Evolutionary conservation across 2,113 vertebrate genomes (phyloP), one percentile per base, ranked within the genome.

Genomic region (Ondatra zibethicus): DNA sequence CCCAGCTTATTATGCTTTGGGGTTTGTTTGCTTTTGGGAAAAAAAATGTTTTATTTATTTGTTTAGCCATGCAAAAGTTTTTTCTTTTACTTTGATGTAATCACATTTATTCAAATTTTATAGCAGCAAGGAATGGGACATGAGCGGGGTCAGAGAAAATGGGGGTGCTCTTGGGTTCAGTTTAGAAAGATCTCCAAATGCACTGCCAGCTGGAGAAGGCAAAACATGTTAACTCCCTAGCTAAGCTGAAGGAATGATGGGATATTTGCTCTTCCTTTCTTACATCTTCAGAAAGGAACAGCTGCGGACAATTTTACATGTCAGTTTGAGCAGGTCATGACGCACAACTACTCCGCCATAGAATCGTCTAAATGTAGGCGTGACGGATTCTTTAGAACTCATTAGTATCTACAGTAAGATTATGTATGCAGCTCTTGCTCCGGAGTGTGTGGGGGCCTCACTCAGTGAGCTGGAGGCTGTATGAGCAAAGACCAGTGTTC

Each of bases 31-130:
- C 58, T 77, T 70, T 78, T 65, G n/a, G 10, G 65, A 68, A 70
- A 52, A 52, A 94, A 25, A 39, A 75, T 21, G 31, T 58, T 86
- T 27, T 45, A 63, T 42, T 88, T 81, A 75, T 88, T 88, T 86
- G 55, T 63, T 93, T 81, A 89, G 23, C 23, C 36, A 61, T 29
- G 73, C 25, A 70, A 70, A 93, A 63, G 19, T 33, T 42, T 16
- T 19, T 85, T 85, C 31, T 68, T 68, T 89, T 36, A 72, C 47
- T 93, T 89, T 80, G 42, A 85, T 58, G 31, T 75, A 52, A 52
- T 89, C 91, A 80, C 36, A 93, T 42, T 95, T 39, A 89, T 80
- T 93, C 75, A 87, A 36, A 70, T 63, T 86, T 93, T 55, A 81
- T 55, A 89, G 72, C 47, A n/a, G 36, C 21, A 87, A 39, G 93